These are phyloP conservation scores for Acrocephalus arundinaceus DNA, from an alignment of 2,113 vertebrate genomes.

Conservation along the genomic window DNA sequence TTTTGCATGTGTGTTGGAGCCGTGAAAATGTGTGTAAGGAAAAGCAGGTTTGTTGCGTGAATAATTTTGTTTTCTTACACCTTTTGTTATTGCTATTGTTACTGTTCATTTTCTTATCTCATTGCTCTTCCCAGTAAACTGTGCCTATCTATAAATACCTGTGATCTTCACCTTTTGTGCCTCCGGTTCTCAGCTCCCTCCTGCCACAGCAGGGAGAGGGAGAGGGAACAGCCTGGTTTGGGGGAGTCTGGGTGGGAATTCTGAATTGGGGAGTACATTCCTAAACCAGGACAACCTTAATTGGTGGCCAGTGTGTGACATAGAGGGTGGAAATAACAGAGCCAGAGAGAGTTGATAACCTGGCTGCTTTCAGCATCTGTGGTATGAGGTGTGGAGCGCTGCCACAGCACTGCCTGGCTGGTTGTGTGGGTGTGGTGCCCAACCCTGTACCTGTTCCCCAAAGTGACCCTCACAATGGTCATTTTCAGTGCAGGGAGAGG, in stretches of 20 bases:
- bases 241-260: neutral
- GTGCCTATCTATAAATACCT: neutral
- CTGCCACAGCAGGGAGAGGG: rapidly evolving
- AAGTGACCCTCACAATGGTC: neutral
- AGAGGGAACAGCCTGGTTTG: neutral
- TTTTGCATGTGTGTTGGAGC: slow-evolving; percentile 33
- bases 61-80: neutral
- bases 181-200: neutral
- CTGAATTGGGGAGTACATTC: neutral
- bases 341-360: neutral
- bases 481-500: no score
- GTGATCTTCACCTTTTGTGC: neutral
- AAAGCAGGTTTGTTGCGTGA: neutral
- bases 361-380: neutral
- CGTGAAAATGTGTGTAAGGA: neutral
- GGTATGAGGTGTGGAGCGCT: rapidly evolving
- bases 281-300: neutral
- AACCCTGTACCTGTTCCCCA: no score
- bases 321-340: neutral
- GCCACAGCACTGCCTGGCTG: rapidly evolving
- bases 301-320: neutral
- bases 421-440: neutral
- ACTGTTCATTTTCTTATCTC: neutral
- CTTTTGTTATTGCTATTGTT: neutral
- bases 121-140: neutral